phyloP scores from a whole-genome alignment of 2,797 vertebrate species.

The Phataginus tricuspis region DNA sequence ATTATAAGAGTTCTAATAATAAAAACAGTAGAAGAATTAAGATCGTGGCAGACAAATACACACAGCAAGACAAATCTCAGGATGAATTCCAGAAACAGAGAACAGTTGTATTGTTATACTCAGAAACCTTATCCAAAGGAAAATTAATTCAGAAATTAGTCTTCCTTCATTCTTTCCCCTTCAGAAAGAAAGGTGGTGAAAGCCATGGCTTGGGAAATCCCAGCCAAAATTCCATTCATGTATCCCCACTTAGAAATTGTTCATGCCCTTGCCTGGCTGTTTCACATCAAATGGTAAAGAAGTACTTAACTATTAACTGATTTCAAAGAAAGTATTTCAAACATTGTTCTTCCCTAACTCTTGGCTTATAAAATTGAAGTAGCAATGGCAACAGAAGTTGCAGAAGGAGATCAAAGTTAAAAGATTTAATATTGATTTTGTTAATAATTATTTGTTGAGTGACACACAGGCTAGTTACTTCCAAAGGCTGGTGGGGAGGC shows the following conservation, averaged over 20 bases:
- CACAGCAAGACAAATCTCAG: conserved; percentile 22
- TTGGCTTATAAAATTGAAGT: conserved; percentile 17
- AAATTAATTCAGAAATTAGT: conserved; percentile 59
- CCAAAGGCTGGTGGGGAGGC: not conserved
- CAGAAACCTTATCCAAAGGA: conserved; percentile 36
- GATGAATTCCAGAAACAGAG: conserved; percentile 14
- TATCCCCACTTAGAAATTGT: not conserved
- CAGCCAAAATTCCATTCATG: conserved; percentile 1
- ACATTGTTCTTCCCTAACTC: not conserved
- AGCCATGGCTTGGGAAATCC: not conserved
- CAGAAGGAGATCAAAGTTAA: not conserved
- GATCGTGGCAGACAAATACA: conserved; percentile 2
- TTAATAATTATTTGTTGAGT: conserved; percentile 37
- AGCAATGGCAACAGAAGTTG: not conserved
- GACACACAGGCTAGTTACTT: not conserved
- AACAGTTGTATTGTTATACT: not conserved
- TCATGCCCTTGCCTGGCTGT: not conserved
- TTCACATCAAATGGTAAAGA: not conserved
- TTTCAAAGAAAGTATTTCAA: conserved; percentile 45
- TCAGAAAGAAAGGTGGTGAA: not conserved
- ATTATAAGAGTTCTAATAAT: not conserved
- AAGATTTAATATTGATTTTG: not conserved
- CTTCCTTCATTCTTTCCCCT: not conserved
- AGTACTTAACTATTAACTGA: not conserved
- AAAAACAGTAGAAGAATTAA: not conserved